Conservation (phyloP, 92 coral and sea anemone genomes). For the Epizoanthus scotinus region DNA sequence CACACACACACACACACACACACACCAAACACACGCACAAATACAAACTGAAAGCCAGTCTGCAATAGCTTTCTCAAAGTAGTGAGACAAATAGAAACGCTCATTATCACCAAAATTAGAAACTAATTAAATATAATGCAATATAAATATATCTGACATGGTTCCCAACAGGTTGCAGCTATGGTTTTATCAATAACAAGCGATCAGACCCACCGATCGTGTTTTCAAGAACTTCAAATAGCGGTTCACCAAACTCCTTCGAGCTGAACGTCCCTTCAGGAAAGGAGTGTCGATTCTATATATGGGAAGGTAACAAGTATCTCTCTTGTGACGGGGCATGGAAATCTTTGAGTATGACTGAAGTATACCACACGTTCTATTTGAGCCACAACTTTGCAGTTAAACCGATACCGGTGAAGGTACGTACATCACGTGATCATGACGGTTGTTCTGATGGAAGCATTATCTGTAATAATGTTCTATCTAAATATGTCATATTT, state of each 20-base stretch:
- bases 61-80: too few relatives aligned
- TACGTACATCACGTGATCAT: neutral
- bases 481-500: too few relatives aligned
- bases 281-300: conserved; percentile 17
- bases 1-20: too few relatives aligned
- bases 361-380: conserved; percentile 1
- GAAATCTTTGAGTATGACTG: neutral
- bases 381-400: neutral
- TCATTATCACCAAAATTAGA: too few relatives aligned
- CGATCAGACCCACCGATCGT: neutral
- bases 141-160: too few relatives aligned
- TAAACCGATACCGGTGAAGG: neutral
- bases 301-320: neutral
- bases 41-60: too few relatives aligned
- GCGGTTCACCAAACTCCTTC: neutral
- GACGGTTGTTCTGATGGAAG: too few relatives aligned
- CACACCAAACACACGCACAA: too few relatives aligned
- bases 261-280: conserved; percentile 4
- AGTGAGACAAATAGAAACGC: too few relatives aligned
- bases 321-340: conserved; percentile 5
- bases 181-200: neutral
- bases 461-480: too few relatives aligned
- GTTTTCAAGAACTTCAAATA: neutral
- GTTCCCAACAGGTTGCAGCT: neutral
- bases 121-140: too few relatives aligned